phyloP scores from a whole-genome alignment of 2,113 vertebrate genomes.

The Asarcornis scutulata region DNA sequence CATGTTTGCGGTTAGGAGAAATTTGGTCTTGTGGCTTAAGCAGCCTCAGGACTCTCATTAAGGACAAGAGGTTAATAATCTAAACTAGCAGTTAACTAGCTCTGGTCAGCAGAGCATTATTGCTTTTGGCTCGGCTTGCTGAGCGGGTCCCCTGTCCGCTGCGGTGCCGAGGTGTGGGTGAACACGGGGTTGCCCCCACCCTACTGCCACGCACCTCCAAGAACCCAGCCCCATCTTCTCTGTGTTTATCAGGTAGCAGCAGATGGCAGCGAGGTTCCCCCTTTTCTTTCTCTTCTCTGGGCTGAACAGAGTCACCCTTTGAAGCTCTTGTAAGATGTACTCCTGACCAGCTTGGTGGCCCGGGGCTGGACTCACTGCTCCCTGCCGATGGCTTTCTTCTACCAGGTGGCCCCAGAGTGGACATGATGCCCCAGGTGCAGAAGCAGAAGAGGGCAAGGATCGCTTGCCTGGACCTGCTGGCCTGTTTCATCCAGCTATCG shows the following conservation, averaged over 20 bases:
- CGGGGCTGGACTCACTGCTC: background rate
- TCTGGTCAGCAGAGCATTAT: conserved; percentile 49
- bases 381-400: background rate
- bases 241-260: background rate
- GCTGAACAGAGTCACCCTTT: background rate
- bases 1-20: conserved; percentile 62
- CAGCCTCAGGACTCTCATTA: conserved; percentile 69
- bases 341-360: background rate
- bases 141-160: background rate
- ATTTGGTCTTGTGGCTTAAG: conserved; percentile 54
- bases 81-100: conserved; percentile 67
- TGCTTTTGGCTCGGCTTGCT: conserved; percentile 37
- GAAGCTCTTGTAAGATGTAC: background rate
- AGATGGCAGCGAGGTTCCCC: background rate
- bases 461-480: background rate
- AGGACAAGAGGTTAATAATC: conserved; percentile 61
- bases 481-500: background rate
- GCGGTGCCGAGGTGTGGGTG: background rate
- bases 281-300: background rate
- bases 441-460: background rate
- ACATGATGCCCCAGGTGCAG: background rate
- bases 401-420: background rate
- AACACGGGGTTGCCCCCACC: background rate
- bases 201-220: accelerated
- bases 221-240: background rate